phyloP scores from a whole-genome alignment of 2,797 vertebrate species.

The Sebastes nivosus region DNA sequence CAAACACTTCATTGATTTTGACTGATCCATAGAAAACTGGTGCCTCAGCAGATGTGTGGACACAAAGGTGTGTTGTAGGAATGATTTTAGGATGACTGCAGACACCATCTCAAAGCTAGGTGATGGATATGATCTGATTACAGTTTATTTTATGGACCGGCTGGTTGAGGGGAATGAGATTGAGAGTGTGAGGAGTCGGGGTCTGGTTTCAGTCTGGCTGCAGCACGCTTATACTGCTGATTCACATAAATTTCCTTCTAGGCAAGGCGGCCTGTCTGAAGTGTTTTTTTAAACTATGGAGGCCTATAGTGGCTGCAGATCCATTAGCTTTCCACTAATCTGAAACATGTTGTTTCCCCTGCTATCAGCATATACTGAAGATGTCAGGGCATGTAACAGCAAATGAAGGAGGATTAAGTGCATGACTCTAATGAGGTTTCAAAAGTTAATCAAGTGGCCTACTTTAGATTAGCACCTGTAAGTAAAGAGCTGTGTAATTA shows the following conservation, averaged over 20 bases:
- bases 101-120: slow-evolving; percentile 46
- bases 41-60: slow-evolving; percentile 8
- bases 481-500: neutral
- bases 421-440: neutral
- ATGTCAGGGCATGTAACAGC: neutral
- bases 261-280: slow-evolving; percentile 34
- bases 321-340: slow-evolving; percentile 18
- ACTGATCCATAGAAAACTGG: neutral
- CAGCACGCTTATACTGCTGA: slow-evolving; percentile 71
- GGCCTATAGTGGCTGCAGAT: slow-evolving; percentile 12
- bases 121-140: slow-evolving; percentile 64
- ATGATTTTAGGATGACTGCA: slow-evolving; percentile 30
- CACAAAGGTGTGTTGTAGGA: slow-evolving; percentile 8
- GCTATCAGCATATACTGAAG: neutral
- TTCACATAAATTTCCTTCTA: slow-evolving; percentile 58
- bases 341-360: neutral
- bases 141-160: slow-evolving; percentile 34
- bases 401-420: neutral
- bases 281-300: slow-evolving; percentile 30
- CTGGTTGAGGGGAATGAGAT: slow-evolving; percentile 63
- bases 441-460: neutral
- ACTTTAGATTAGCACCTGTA: neutral
- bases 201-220: slow-evolving; percentile 72
- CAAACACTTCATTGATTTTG: neutral
- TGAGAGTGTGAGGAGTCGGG: slow-evolving; percentile 53